These are phyloP conservation scores for Apocheima hispidaria DNA, from an alignment of 2,888 invertebrate genomes.

Conservation along the genomic window DNA sequence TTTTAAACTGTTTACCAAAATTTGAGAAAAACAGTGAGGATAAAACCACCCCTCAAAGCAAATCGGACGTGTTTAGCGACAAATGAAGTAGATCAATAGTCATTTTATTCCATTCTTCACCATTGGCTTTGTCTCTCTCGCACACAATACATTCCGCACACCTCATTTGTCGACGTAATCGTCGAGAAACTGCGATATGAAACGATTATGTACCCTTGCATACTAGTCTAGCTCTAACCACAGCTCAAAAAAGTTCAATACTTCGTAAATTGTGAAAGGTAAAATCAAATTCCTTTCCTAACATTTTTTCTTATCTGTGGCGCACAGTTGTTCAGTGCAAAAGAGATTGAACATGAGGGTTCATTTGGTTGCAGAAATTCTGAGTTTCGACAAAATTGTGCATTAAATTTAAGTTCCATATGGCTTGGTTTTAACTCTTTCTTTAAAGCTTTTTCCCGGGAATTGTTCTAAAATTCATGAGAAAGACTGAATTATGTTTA, in stretches of 20 bases:
- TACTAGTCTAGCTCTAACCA: constrained; percentile 38
- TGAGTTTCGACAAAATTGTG: constrained; percentile 55
- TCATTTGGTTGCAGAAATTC: constrained; percentile 54
- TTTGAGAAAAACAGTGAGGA: background rate
- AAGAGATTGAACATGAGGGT: constrained; percentile 46
- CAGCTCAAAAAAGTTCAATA: constrained; percentile 37
- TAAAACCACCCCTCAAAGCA: constrained; percentile 18
- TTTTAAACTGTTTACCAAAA: too few relatives aligned
- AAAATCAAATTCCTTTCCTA: constrained; percentile 12
- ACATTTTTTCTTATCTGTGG: constrained; percentile 42
- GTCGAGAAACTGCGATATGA: constrained; percentile 72
- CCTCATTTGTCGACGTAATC: constrained; percentile 73
- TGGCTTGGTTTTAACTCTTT: constrained; percentile 51
- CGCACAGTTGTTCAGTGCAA: constrained; percentile 30
- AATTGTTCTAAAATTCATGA: background rate
- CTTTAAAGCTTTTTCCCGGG: constrained; percentile 35
- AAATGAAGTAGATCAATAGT: constrained; percentile 49
- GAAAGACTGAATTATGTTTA: background rate
- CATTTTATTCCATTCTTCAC: constrained; percentile 57
- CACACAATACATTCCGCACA: constrained; percentile 65
- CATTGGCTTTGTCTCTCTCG: constrained; percentile 58
- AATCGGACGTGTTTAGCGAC: constrained; percentile 40
- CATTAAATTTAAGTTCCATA: constrained; percentile 56
- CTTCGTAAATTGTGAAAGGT: background rate
- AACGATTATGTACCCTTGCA: constrained; percentile 59